Evolutionary conservation across 2,888 invertebrate genomes (phyloP).

Genomic region (Nomada ferruginata): DNA sequence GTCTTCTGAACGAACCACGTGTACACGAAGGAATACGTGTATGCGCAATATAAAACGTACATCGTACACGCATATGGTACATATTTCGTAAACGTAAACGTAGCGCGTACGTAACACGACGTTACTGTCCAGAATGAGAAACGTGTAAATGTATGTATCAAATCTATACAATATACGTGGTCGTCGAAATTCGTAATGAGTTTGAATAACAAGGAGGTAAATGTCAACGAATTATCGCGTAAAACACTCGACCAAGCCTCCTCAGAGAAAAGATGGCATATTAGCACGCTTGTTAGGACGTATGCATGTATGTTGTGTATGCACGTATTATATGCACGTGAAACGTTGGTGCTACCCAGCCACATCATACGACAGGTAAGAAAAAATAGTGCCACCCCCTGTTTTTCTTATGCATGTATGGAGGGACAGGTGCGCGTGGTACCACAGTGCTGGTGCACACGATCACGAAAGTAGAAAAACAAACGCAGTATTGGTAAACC

Average conservation of each 20-base stretch:
- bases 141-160: constrained; percentile 26
- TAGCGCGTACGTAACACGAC: constrained; percentile 7
- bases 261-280: constrained; percentile 42
- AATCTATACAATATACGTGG: constrained; percentile 23
- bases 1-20: constrained; percentile 5
- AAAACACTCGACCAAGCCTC: constrained; percentile 3
- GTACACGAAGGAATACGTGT: not conserved
- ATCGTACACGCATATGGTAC: constrained; percentile 6
- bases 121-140: constrained; percentile 13
- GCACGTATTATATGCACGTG: constrained; percentile 5
- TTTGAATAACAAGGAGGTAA: constrained; percentile 13
- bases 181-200: constrained; percentile 10
- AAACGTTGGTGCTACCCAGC: constrained; percentile 52
- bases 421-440: constrained; percentile 51
- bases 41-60: constrained; percentile 10
- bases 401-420: constrained; percentile 45
- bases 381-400: constrained; percentile 65
- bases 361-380: constrained; percentile 54
- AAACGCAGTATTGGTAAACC: constrained; percentile 24
- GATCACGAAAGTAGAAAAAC: constrained; percentile 36
- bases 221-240: constrained; percentile 1
- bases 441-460: constrained; percentile 29
- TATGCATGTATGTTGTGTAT: not conserved
- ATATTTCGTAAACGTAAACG: constrained; percentile 9
- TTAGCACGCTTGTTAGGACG: constrained; percentile 49